These are phyloP conservation scores for Oscheius sp. DNA, from an alignment of 1,140 invertebrate genomes.

Conservation along the genomic window DNA sequence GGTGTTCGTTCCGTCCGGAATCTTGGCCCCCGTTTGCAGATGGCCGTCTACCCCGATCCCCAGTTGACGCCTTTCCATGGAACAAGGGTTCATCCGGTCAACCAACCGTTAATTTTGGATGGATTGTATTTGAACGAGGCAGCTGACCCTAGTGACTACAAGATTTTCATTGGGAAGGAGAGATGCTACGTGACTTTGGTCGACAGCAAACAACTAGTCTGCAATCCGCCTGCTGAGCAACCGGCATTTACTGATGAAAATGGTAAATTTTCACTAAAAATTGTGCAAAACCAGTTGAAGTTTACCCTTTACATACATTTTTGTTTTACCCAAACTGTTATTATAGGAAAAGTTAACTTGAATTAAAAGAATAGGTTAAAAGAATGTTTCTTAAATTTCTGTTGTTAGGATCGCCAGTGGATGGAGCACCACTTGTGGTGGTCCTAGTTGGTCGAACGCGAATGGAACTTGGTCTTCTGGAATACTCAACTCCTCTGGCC, in stretches of 20 bases:
- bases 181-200: conserved; percentile 92
- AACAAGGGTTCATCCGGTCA: conserved; percentile 75
- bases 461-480: conserved; percentile 71
- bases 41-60: conserved; percentile 88
- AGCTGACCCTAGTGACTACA: conserved; percentile 50
- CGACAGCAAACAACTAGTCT: conserved; percentile 61
- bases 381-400: not conserved
- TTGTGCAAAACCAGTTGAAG: not conserved
- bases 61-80: conserved; percentile 82
- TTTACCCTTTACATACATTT: not conserved
- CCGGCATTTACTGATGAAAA: conserved; percentile 42
- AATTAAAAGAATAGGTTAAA: not conserved
- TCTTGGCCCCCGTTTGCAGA: conserved; percentile 77
- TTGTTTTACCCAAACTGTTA: not conserved
- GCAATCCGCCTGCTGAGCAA: conserved; percentile 70
- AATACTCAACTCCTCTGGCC: not conserved
- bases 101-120: conserved; percentile 90
- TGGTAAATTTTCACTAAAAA: not conserved
- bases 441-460: conserved; percentile 83
- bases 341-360: not conserved
- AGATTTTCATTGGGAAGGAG: conserved; percentile 80
- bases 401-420: conserved; percentile 71
- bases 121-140: conserved; percentile 61
- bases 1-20: conserved; percentile 82
- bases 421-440: conserved; percentile 75